A percentile compares a stretch with the other conserved stretches of the same genome.
Conservation (phyloP, 2,797 vertebrate species). For the Phaenicophaeus curvirostris region DNA sequence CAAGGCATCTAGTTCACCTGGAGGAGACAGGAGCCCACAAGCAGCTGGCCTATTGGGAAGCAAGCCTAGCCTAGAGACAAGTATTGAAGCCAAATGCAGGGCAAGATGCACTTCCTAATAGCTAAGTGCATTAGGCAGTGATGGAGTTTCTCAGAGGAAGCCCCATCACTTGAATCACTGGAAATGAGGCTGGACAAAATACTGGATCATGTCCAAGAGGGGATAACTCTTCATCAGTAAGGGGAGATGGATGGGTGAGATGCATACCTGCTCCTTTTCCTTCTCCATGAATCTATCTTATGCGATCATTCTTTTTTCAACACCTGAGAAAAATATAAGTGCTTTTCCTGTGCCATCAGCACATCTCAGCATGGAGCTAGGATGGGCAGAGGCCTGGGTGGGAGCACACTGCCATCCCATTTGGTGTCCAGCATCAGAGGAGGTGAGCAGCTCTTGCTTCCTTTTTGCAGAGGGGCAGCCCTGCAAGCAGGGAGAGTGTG, state of each 20-base stretch:
- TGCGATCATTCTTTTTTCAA: background rate
- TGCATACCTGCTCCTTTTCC: conserved; percentile 11
- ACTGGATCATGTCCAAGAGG: conserved; percentile 26
- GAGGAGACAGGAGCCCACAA: background rate
- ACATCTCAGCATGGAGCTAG: background rate
- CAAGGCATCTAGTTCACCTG: background rate
- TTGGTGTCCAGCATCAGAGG: background rate
- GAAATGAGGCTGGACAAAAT: conserved; percentile 44
- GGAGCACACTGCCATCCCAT: background rate
- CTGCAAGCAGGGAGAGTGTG: background rate
- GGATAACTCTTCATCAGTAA: conserved; percentile 46
- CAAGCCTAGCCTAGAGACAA: background rate
- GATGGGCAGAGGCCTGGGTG: background rate
- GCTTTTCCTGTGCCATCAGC: conserved; percentile 15
- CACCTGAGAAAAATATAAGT: background rate
- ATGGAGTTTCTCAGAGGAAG: conserved; percentile 26
- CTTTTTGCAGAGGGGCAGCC: background rate
- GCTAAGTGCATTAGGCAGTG: conserved; percentile 25
- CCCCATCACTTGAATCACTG: conserved; percentile 20
- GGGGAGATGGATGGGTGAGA: conserved; percentile 14
- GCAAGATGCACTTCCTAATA: background rate
- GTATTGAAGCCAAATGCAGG: conserved; percentile 1
- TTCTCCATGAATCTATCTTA: conserved; percentile 4
- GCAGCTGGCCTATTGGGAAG: background rate
- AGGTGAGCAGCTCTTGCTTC: accelerated